Conservation (phyloP, 2,888 invertebrate species). For the Caenorhabditis panamensis region DNA sequence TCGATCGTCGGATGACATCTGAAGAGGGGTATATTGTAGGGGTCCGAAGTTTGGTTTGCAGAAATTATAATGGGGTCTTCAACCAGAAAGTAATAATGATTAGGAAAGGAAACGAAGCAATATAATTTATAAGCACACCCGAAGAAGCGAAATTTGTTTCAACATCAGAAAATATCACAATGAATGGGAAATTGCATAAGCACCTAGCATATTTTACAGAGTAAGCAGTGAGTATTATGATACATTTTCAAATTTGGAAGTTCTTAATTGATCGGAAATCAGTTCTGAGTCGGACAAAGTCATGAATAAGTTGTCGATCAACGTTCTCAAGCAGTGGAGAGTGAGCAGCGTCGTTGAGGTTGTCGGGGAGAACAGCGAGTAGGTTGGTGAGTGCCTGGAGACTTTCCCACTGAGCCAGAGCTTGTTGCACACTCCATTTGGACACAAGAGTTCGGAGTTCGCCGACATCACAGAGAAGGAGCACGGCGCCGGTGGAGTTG, state of each 20-base stretch:
- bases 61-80: no score
- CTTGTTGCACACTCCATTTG: constrained; percentile 62
- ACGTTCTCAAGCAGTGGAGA: constrained; percentile 86
- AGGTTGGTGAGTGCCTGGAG: constrained; percentile 96
- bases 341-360: constrained; percentile 94
- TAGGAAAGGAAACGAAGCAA: constrained; percentile 5
- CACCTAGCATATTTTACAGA: not conserved
- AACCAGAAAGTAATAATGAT: no score
- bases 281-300: constrained; percentile 93
- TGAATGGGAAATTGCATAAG: not conserved
- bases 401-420: constrained; percentile 61
- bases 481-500: constrained; percentile 89
- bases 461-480: constrained; percentile 97
- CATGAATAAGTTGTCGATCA: constrained; percentile 91
- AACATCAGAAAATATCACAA: constrained; percentile 22
- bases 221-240: not conserved
- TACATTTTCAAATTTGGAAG: constrained; percentile 39
- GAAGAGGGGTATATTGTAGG: no score
- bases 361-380: constrained; percentile 94
- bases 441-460: constrained; percentile 86
- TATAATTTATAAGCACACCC: constrained; percentile 36
- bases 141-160: constrained; percentile 14
- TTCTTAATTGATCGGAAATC: constrained; percentile 85
- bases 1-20: constrained; percentile 29
- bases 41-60: no score